These are phyloP conservation scores for Python bivittatus DNA, from an alignment of 2,113 vertebrate species.

Conservation along the genomic window DNA sequence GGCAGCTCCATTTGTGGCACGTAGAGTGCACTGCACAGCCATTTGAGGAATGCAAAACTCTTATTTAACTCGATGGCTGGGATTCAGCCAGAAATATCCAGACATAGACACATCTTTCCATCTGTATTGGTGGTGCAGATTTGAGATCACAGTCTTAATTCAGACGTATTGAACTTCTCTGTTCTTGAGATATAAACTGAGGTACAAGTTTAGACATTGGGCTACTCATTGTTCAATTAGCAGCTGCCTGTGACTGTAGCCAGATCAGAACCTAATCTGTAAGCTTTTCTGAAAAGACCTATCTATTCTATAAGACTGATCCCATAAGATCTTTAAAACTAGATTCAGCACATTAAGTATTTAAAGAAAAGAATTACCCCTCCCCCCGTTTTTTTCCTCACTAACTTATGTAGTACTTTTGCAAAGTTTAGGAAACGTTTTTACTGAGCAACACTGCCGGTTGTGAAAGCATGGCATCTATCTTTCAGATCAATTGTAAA, in stretches of 20 bases:
- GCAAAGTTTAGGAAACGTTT: background rate
- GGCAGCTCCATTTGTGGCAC: background rate
- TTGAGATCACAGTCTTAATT: background rate
- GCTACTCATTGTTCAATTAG: background rate
- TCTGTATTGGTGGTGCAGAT: background rate
- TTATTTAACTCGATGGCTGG: background rate
- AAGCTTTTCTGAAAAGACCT: background rate
- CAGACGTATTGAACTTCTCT: background rate
- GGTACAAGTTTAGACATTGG: background rate
- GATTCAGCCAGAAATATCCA: background rate
- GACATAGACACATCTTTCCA: background rate
- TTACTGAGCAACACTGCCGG: background rate
- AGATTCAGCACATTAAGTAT: background rate
- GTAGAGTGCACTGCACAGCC: background rate
- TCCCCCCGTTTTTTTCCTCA: background rate
- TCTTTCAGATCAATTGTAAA: conserved; percentile 69
- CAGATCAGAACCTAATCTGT: background rate
- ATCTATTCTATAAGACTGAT: background rate
- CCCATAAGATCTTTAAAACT: background rate
- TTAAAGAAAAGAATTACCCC: background rate
- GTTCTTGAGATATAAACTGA: background rate
- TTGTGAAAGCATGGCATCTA: background rate
- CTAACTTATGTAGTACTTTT: background rate
- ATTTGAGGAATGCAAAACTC: background rate
- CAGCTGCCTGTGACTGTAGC: background rate